phyloP scores from a whole-genome alignment of 2,797 vertebrate genomes.

The Urosaurus nigricauda region DNA sequence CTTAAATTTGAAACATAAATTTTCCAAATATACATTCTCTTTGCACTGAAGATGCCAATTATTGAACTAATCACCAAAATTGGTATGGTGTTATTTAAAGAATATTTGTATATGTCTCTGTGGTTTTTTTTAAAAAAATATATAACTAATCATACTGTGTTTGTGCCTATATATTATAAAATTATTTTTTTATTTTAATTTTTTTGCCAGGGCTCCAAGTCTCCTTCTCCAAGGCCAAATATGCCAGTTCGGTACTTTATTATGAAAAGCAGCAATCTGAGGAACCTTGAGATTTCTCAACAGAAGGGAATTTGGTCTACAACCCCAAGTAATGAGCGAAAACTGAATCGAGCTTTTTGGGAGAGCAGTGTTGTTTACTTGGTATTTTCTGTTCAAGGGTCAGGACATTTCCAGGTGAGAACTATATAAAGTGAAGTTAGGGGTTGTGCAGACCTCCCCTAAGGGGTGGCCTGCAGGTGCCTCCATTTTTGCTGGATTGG shows the following conservation, averaged over 20 bases:
- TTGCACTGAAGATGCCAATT: not conserved
- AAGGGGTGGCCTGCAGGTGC: too few species aligned
- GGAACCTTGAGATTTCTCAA: slow-evolving; percentile 92
- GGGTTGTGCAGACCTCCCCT: too few species aligned
- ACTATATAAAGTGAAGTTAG: slow-evolving; percentile 5
- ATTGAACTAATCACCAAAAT: not conserved
- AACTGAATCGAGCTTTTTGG: slow-evolving; percentile 87
- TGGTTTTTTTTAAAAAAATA: not conserved
- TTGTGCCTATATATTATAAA: not conserved
- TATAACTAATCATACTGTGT: not conserved
- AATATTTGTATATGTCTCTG: not conserved
- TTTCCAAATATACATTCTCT: not conserved
- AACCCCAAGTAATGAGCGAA: slow-evolving; percentile 86
- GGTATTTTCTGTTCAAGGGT: slow-evolving; percentile 94
- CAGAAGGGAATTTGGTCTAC: slow-evolving; percentile 94
- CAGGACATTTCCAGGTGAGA: slow-evolving; percentile 93
- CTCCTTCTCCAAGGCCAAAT: slow-evolving; percentile 76
- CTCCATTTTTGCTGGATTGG: too few species aligned
- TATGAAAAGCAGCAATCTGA: slow-evolving; percentile 92
- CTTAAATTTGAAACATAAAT: not conserved
- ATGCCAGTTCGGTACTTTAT: slow-evolving; percentile 88
- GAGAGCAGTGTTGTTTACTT: slow-evolving; percentile 85
- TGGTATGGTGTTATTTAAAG: not conserved
- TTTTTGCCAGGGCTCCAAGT: slow-evolving; percentile 76
- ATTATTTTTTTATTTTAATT: slow-evolving; percentile 28